Evolutionary conservation across 2,888 invertebrate species (phyloP), one percentile per base, ranked within the genome.

Genomic region (Neoitamus cyanurus): DNA sequence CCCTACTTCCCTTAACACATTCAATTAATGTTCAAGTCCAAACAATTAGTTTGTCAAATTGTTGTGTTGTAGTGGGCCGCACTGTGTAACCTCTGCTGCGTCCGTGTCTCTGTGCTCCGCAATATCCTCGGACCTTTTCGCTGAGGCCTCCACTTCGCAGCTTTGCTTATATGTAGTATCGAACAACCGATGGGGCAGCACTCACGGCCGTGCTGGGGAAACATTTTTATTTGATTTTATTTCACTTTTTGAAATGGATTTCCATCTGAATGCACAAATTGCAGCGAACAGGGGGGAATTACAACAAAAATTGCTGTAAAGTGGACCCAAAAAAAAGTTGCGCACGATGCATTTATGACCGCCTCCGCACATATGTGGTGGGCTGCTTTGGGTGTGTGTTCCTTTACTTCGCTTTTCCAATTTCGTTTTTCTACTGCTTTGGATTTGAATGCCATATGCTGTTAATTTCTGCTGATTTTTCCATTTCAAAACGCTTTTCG

Each of bases 1-100:
- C 42, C 34, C 48, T 42, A 42, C 42, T 25, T 42, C 78, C 48
- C 78, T 48, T 48, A 48, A 58, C 48, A 31, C 78, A 78, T 78
- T 78, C 78, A 78, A 78, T 78, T 78, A 78, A 48, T 58, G 78
- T 78, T 78, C 78, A 78, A 78, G 78, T 78, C 78, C 78, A 78
- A 78, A 78, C 78, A 78, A 48, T 78, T 78, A 78, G 78, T 78
- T 78, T 78, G 78, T 78, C 78, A 78, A 78, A 78, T 58, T 48
- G 78, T 78, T 78, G 31, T 78, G 78, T 78, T 78, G 31, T 78
- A 78, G 31, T 48, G 78, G 48, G 58, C 58, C 77, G 42, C 34
- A 42, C 11, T n/a, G 5, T 48, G 78, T 78, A 30, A 78, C 78
- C 48, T 31, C 78, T 15, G 58, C 0, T 31, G 13, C 15, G 42